Conservation (phyloP, 2,888 invertebrate species). For the Encarsia formosa region DNA sequence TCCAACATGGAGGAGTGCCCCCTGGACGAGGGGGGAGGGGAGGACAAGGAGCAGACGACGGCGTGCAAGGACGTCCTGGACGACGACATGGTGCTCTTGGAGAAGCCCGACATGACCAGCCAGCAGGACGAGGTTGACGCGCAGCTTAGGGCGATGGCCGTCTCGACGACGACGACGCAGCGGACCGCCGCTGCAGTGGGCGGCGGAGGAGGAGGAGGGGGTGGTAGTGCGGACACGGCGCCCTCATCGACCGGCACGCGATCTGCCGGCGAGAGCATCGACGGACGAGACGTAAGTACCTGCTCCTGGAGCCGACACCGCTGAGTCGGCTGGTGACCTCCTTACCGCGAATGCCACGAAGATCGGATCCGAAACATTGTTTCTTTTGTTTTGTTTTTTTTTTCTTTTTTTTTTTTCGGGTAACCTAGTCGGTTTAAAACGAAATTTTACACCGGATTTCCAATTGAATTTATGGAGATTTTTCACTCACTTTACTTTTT, state of each 20-base stretch:
- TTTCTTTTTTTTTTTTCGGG: neutral
- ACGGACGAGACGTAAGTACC: conserved; percentile 38
- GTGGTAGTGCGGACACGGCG: conserved; percentile 39
- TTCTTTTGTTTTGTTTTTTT: neutral
- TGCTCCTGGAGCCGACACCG: too few species aligned
- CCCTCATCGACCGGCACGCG: conserved; percentile 35
- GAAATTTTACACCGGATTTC: too few species aligned
- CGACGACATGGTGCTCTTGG: too few species aligned
- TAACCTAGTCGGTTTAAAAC: neutral
- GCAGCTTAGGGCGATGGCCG: conserved; percentile 28
- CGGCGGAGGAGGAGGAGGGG: conserved; percentile 40
- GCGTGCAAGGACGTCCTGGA: neutral
- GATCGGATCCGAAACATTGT: too few species aligned
- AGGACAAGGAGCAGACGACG: neutral
- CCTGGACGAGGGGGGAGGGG: neutral
- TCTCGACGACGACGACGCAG: conserved; percentile 12
- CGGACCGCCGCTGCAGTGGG: conserved; percentile 19
- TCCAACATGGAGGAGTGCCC: neutral
- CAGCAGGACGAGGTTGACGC: conserved; percentile 22
- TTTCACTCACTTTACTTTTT: neutral
- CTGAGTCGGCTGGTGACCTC: neutral
- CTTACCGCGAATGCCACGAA: neutral
- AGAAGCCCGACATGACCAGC: too few species aligned
- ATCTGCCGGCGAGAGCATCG: conserved; percentile 40
- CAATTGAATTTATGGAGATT: too few species aligned